phyloP scores from a whole-genome alignment of 2,113 vertebrate genomes.

The Pseudopipra pipra region DNA sequence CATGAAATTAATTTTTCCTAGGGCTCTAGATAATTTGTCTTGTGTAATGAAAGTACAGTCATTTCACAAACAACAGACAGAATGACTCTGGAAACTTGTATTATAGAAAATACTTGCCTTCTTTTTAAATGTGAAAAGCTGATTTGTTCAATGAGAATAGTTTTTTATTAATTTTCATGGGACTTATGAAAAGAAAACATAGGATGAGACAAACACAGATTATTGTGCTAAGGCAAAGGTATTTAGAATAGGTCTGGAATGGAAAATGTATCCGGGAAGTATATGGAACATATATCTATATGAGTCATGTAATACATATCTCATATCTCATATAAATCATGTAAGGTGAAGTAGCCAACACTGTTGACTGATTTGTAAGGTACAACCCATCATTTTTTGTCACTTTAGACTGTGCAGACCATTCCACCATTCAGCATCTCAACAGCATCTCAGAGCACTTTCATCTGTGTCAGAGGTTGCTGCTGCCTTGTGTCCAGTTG shows the following conservation, averaged over 20 bases:
- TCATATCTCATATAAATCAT: not conserved
- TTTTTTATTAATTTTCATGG: not conserved
- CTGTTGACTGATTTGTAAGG: not conserved
- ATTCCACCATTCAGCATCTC: not conserved
- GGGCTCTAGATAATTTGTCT: slow-evolving; percentile 47
- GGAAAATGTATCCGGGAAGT: not conserved
- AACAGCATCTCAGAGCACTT: rapidly evolving
- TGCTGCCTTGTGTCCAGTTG: not conserved
- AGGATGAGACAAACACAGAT: not conserved
- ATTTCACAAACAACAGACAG: not conserved
- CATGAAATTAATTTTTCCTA: slow-evolving; percentile 66
- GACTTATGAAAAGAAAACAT: not conserved
- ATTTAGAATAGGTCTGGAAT: not conserved
- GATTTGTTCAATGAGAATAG: not conserved
- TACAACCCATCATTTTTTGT: not conserved
- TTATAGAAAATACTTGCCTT: not conserved
- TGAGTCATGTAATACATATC: not conserved
- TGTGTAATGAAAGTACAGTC: slow-evolving; percentile 45
- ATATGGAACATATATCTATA: not conserved
- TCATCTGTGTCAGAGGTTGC: not conserved
- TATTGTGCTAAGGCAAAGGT: not conserved
- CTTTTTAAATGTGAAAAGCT: not conserved
- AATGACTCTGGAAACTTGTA: not conserved
- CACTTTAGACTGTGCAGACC: not conserved
- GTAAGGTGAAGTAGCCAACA: not conserved